Evolutionary conservation across 2,797 vertebrate genomes (phyloP).

Genomic region (Gouania willdenowi): DNA sequence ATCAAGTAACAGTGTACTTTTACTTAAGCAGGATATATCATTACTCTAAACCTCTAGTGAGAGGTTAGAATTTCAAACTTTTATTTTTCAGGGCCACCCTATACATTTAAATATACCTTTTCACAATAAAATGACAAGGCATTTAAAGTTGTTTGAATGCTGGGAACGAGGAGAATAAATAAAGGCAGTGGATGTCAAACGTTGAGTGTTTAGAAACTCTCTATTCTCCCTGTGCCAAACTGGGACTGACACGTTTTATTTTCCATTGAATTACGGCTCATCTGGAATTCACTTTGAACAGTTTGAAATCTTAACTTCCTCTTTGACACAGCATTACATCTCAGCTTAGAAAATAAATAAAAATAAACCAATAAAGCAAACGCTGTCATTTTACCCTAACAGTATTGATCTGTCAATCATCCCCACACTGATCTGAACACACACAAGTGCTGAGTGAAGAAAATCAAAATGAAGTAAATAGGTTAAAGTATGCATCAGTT

Average conservation of each 20-base stretch:
- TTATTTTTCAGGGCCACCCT: too few relatives aligned
- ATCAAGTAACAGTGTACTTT: too few relatives aligned
- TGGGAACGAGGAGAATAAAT: too few relatives aligned
- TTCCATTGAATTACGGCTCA: slow-evolving; percentile 67
- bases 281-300: slow-evolving; percentile 70
- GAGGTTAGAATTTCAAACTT: too few relatives aligned
- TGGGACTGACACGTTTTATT: slow-evolving; percentile 59
- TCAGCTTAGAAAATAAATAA: slow-evolving; percentile 12
- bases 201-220: slow-evolving; percentile 27
- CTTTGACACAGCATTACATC: slow-evolving; percentile 40
- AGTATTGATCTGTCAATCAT: slow-evolving; percentile 67
- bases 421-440: slow-evolving; percentile 41
- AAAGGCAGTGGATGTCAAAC: too few relatives aligned
- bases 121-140: too few relatives aligned
- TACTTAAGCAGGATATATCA: too few relatives aligned
- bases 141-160: too few relatives aligned
- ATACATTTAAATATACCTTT: too few relatives aligned
- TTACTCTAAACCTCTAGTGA: too few relatives aligned
- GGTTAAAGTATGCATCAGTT: slow-evolving; percentile 76
- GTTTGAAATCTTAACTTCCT: slow-evolving; percentile 66
- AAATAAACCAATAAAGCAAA: slow-evolving; percentile 37
- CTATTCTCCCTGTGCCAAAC: slow-evolving; percentile 34
- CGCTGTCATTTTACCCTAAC: slow-evolving; percentile 42
- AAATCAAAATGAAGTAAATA: slow-evolving; percentile 73
- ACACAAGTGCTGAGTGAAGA: slow-evolving; percentile 35